These are phyloP conservation scores for Trachythela sp. DNA, from an alignment of 64 coral and sea anemone species.

Conservation along the genomic window DNA sequence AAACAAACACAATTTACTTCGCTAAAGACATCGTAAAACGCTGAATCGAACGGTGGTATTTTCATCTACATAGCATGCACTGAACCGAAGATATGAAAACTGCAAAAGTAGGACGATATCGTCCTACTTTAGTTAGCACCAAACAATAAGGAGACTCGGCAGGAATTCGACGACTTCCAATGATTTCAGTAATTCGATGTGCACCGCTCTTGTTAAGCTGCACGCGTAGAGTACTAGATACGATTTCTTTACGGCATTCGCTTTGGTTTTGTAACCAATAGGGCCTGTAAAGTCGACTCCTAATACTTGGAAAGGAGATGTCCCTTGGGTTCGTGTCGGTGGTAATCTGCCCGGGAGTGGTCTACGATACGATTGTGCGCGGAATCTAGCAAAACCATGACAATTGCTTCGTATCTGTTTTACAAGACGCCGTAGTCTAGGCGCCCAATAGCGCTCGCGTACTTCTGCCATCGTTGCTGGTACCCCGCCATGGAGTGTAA, in stretches of 20 bases:
- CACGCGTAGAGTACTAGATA: conserved; percentile 47
- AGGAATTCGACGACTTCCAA: conserved; percentile 37
- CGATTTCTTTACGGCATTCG: conserved; percentile 22
- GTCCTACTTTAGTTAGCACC: too few species aligned
- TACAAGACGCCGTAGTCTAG: conserved; percentile 1
- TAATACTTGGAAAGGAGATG: conserved; percentile 22
- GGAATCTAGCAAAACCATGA: conserved; percentile 37
- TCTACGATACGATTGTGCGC: background rate
- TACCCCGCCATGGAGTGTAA: conserved; percentile 45
- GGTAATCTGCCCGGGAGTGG: conserved; percentile 24
- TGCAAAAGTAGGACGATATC: too few species aligned
- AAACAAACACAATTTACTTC: too few species aligned
- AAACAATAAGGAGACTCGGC: too few species aligned
- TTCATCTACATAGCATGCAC: too few species aligned
- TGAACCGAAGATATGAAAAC: too few species aligned
- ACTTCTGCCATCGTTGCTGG: conserved; percentile 52
- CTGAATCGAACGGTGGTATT: too few species aligned
- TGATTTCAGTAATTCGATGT: conserved; percentile 24
- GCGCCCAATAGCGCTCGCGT: conserved; percentile 37
- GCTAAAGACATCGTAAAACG: too few species aligned
- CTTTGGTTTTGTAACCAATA: background rate
- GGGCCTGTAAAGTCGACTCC: conserved; percentile 41
- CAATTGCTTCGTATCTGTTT: background rate
- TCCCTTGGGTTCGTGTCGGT: background rate
- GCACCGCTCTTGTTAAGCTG: conserved; percentile 31